Percentiles rank a stretch among this genome's conserved stretches.
Conservation (phyloP, 92 coral and sea anemone genomes). For the Actinostola sp. region DNA sequence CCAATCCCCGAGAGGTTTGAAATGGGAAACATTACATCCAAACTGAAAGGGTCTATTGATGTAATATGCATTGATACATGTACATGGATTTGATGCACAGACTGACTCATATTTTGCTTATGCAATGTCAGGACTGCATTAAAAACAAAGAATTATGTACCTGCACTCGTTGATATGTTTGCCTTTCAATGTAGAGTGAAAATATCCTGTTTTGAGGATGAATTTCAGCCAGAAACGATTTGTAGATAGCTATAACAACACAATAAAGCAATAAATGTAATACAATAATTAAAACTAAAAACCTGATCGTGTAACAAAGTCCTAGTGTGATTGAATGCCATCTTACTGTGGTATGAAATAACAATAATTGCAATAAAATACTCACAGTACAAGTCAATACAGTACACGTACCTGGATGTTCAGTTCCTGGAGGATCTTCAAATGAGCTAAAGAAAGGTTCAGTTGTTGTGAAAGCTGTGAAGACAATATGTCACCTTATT, state of each 20-base stretch:
- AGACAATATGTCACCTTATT: not conserved
- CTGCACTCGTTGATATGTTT: conserved; percentile 89
- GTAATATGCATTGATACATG: no score
- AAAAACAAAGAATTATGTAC: conserved; percentile 54
- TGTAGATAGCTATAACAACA: conserved; percentile 69
- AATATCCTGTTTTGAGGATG: conserved; percentile 84
- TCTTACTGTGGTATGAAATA: not conserved
- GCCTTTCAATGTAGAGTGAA: conserved; percentile 77
- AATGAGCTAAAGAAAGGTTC: conserved; percentile 66
- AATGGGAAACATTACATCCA: no score
- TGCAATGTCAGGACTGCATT: no score
- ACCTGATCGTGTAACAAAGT: not conserved
- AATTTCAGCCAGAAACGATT: conserved; percentile 95
- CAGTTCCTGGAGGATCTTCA: conserved; percentile 62
- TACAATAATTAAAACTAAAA: not conserved
- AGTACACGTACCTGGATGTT: conserved; percentile 64
- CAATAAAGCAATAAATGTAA: no score
- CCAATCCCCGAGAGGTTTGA: no score
- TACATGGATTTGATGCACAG: no score
- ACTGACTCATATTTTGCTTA: no score
- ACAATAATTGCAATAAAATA: not conserved
- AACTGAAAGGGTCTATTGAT: no score
- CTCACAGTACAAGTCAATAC: not conserved
- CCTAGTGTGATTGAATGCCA: no score
- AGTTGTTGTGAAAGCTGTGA: conserved; percentile 83